Evolutionary conservation across 2,797 vertebrate genomes (phyloP).

Genomic region (Alca torda): DNA sequence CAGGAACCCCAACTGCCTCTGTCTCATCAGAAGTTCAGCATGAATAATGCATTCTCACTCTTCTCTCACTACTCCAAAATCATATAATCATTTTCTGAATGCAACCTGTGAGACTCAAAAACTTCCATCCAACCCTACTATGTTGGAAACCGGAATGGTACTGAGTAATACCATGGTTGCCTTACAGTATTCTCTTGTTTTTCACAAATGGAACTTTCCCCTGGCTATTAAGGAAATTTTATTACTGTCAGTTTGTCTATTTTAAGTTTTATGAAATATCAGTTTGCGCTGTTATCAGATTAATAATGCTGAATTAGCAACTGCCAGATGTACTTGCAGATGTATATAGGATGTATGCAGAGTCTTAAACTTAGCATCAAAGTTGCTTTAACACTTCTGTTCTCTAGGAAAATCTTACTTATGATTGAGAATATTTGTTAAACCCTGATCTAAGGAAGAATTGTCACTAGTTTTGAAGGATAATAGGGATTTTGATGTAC

Average conservation of each 20-base stretch:
- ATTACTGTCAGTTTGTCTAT: not conserved
- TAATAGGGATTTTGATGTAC: not conserved
- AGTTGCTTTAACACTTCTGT: not conserved
- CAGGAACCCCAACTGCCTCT: not conserved
- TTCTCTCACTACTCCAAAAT: not conserved
- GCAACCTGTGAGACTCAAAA: not conserved
- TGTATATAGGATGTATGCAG: not conserved
- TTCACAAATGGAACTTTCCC: not conserved
- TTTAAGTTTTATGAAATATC: not conserved
- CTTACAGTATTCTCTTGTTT: not conserved
- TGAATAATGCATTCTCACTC: slow-evolving; percentile 1
- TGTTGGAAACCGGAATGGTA: not conserved
- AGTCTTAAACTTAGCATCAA: not conserved
- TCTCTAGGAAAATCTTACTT: not conserved
- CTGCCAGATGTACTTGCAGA: not conserved
- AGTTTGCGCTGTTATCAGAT: not conserved
- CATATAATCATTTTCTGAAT: not conserved
- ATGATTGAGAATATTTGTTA: not conserved
- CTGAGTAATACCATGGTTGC: not conserved
- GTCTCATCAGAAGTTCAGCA: not conserved
- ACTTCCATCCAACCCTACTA: not conserved
- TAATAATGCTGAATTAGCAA: not conserved
- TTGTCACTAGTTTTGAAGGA: not conserved
- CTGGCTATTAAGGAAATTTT: not conserved
- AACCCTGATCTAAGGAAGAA: not conserved